Conservation (phyloP, 2,113 vertebrate genomes). For the Orientallactaga bullata region DNA sequence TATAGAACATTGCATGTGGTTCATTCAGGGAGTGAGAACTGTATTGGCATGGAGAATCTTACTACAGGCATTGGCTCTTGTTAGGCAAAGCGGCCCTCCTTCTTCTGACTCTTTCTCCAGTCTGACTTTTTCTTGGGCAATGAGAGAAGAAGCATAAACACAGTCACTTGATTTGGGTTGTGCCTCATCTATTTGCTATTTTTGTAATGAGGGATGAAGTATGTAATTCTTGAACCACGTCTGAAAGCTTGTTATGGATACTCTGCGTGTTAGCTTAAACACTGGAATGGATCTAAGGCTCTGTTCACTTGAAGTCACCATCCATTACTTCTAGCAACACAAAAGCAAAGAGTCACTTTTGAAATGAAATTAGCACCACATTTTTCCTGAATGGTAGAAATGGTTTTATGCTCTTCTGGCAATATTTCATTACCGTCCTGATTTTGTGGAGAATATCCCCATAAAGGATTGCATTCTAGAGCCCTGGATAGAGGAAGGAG, state of each 20-base stretch:
- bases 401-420: background rate
- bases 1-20: fast-evolving
- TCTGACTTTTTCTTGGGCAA: too few species aligned
- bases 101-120: fast-evolving
- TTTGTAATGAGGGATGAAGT: background rate
- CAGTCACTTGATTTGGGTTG: background rate
- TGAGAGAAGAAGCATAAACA: background rate
- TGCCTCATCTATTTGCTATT: background rate
- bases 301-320: background rate
- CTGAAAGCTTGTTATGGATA: background rate
- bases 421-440: fast-evolving
- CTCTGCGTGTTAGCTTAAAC: background rate
- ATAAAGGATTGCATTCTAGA: background rate
- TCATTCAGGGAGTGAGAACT: background rate
- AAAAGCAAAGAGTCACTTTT: background rate
- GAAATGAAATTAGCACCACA: background rate
- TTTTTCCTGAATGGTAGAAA: background rate
- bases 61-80: fast-evolving
- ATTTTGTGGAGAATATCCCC: background rate
- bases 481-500: background rate
- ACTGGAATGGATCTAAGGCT: fast-evolving
- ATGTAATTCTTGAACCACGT: background rate
- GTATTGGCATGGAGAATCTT: fast-evolving
- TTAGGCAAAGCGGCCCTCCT: background rate
- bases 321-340: background rate